Conservation (phyloP, 2,888 invertebrate genomes). For the Drosophila aldrichi region DNA sequence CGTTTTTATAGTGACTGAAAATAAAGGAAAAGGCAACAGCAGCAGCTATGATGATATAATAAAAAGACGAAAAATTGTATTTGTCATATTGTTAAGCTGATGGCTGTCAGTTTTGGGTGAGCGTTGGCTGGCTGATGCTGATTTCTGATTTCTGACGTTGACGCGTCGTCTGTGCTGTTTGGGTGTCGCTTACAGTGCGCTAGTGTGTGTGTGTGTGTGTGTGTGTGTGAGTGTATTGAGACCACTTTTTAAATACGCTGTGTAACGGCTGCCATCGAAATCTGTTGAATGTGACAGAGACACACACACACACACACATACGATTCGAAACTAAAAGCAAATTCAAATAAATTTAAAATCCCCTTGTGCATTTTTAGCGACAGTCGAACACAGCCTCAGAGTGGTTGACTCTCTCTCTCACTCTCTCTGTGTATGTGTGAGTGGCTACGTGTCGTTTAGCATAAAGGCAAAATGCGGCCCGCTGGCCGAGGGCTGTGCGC, state of each 20-base stretch:
- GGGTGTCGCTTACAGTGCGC: slow-evolving; percentile 35
- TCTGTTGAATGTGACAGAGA: slow-evolving; percentile 71
- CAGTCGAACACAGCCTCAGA: slow-evolving; percentile 52
- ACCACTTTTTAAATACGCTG: slow-evolving; percentile 77
- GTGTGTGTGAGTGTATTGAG: slow-evolving; percentile 61
- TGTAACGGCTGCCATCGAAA: slow-evolving; percentile 79
- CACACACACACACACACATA: slow-evolving; percentile 12
- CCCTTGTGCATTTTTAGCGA: slow-evolving; percentile 81
- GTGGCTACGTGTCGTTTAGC: slow-evolving; percentile 74
- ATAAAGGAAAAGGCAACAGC: neutral
- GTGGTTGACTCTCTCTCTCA: neutral
- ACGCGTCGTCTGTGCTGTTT: slow-evolving; percentile 21
- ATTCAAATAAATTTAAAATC: slow-evolving; percentile 81
- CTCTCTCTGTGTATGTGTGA: neutral
- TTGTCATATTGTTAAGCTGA: slow-evolving; percentile 81
- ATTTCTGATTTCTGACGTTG: slow-evolving; percentile 47
- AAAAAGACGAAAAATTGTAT: slow-evolving; percentile 77
- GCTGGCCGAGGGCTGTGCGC: slow-evolving; percentile 47
- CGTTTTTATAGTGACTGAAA: slow-evolving; percentile 64
- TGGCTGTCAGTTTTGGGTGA: slow-evolving; percentile 65
- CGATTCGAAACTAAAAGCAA: slow-evolving; percentile 78
- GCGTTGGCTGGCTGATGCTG: slow-evolving; percentile 29
- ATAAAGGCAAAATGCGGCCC: slow-evolving; percentile 63
- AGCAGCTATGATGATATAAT: slow-evolving; percentile 64
- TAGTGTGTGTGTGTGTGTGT: slow-evolving; percentile 41